These are phyloP conservation scores for Austrofundulus limnaeus DNA, from an alignment of 2,113 vertebrate species.

Conservation along the genomic window DNA sequence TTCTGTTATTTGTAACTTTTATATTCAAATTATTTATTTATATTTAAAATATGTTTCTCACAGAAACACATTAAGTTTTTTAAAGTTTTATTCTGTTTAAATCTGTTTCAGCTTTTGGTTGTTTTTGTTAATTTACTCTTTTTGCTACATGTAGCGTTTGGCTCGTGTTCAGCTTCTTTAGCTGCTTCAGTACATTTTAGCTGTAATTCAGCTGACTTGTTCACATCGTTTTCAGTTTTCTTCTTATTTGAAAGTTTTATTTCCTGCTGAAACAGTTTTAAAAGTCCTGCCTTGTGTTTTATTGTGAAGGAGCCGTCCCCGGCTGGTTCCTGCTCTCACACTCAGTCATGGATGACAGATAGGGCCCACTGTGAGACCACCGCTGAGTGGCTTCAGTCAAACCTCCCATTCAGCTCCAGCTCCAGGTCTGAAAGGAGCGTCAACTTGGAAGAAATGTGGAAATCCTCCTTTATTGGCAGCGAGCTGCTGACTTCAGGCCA, in stretches of 20 bases:
- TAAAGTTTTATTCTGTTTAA: background rate
- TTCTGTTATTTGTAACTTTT: too few relatives aligned
- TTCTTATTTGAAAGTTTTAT: too few relatives aligned
- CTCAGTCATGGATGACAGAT: conserved; percentile 70
- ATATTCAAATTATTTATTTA: too few relatives aligned
- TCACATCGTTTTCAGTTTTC: too few relatives aligned
- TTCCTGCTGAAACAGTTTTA: too few relatives aligned
- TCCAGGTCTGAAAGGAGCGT: conserved; percentile 52
- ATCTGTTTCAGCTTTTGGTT: background rate
- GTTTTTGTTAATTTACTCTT: too few relatives aligned
- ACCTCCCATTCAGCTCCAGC: conserved; percentile 59
- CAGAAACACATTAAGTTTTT: background rate
- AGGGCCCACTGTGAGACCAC: conserved; percentile 65
- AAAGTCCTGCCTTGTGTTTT: background rate
- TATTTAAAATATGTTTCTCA: too few relatives aligned
- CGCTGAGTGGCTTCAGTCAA: conserved; percentile 64
- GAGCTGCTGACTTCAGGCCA: conserved; percentile 61
- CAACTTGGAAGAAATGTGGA: conserved; percentile 70
- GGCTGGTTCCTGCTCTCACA: conserved; percentile 10
- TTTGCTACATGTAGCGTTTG: too few relatives aligned
- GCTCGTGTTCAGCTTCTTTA: too few relatives aligned
- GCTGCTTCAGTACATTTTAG: too few relatives aligned
- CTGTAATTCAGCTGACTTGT: too few relatives aligned
- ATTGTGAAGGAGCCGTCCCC: background rate
- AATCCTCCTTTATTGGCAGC: conserved; percentile 56